A percentile compares a stretch with the other conserved stretches of the same genome.
Conservation (phyloP, 1,140 invertebrate species). For the Manduca sexta region DNA sequence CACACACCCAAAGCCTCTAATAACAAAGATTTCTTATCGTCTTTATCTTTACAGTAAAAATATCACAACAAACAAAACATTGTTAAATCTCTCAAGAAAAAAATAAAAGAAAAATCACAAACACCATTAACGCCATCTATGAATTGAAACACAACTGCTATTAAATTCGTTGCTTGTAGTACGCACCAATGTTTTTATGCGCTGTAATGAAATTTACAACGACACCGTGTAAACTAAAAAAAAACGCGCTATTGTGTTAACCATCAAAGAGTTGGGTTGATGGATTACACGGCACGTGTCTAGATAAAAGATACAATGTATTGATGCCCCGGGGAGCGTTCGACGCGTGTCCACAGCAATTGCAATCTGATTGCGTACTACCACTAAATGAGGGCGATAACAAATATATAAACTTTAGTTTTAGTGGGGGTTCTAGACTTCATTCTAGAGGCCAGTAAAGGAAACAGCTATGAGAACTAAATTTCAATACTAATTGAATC, state of each 20-base stretch:
- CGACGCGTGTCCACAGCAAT: constrained; percentile 23
- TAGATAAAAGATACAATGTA: constrained; percentile 34
- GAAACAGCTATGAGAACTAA: no score
- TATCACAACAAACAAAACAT: no score
- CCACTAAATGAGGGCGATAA: no score
- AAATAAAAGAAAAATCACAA: no score
- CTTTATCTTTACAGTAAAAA: no score
- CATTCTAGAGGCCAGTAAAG: no score
- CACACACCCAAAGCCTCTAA: no score
- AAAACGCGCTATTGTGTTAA: constrained; percentile 28
- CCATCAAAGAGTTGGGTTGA: constrained; percentile 62
- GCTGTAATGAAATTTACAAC: background rate
- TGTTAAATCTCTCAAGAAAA: no score
- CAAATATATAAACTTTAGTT: no score
- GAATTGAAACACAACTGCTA: background rate
- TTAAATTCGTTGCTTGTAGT: background rate
- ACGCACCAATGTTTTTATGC: background rate
- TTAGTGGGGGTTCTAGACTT: no score
- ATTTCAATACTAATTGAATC: no score
- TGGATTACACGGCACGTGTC: constrained; percentile 53
- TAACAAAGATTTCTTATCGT: no score
- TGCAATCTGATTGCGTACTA: background rate
- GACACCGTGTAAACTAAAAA: constrained; percentile 11
- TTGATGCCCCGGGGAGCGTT: constrained; percentile 9
- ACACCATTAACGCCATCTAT: background rate